Evolutionary conservation across 2,113 vertebrate species (phyloP), one percentile per base, ranked within the genome.

Genomic region (Strix aluco): DNA sequence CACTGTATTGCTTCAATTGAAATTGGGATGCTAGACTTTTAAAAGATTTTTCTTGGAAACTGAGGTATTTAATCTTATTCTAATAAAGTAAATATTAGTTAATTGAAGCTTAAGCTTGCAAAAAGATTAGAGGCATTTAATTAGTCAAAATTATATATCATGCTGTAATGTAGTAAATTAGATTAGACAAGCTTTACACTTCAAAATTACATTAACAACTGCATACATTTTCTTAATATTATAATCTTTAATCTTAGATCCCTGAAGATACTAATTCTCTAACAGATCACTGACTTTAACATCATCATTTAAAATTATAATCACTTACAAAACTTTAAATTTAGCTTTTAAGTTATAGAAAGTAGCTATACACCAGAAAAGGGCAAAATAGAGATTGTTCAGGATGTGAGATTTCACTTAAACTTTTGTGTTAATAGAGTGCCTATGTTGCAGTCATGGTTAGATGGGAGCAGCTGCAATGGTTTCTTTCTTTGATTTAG

Each of bases 101-200:
- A 95, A 82, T 59, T 49, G 14, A 94, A 77, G 81, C 67, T 82
- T 72, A 81, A 85, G 34, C 61, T 84, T 65, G 74, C 29, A 94
- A 90, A 89, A 92, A 91, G 16, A 94, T 91, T 94, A 85, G 80
- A 86, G 91, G 66, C 54, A 77, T 94, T 91, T 94, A 95, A 95
- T 96, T 91, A 92, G 67, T 66, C 55, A 91, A 90, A 94, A 95
- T 92, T 66, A 91, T 44, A 77, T 71, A 83, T 73, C 47, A 40
- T 20, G 5, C 46, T 85, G 54, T 80, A 91, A 85, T 63, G 38
- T 0, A 83, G 69, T 40, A 92, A 94, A 95, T 91, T 92, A 91
- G 84, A 95, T 95, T 92, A 94, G 89, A 82, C 58, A 80, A 54
- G 78, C 63, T 92, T 94, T 91, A 83, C 55, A 62, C 44, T 90